A percentile compares a stretch with the other conserved stretches of the same genome.
These are phyloP conservation scores for Zaprionus camerounensis DNA, from an alignment of 1,140 invertebrate species.

Conservation along the genomic window DNA sequence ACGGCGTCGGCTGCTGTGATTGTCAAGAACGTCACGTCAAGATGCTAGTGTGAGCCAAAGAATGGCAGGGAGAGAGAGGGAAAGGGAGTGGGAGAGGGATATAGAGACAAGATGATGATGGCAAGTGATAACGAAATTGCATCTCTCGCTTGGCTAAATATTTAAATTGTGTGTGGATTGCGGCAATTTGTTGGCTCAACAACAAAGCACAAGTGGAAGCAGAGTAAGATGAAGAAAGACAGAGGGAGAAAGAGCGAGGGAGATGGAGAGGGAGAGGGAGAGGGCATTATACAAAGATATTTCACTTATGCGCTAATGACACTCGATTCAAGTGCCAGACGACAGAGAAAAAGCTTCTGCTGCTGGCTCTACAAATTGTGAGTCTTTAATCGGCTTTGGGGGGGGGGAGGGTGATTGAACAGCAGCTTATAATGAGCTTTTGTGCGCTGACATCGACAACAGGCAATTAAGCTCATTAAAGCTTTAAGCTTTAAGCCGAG, in stretches of 20 bases:
- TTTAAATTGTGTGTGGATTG: conserved; percentile 53
- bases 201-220: background rate
- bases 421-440: background rate
- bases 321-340: conserved; percentile 5
- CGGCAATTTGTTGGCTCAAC: conserved; percentile 43
- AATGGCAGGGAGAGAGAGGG: conserved; percentile 3
- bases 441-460: background rate
- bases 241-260: background rate
- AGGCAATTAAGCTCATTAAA: conserved; percentile 4
- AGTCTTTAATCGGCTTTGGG: background rate
- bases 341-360: background rate
- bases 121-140: conserved; percentile 62
- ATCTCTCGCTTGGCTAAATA: conserved; percentile 59
- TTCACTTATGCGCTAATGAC: conserved; percentile 9
- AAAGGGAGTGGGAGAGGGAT: background rate
- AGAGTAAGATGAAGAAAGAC: background rate
- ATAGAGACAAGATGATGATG: conserved; percentile 18
- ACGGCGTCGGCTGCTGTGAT: conserved; percentile 40
- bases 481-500: background rate
- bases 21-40: conserved; percentile 7
- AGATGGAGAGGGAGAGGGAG: background rate
- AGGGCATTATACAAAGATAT: background rate
- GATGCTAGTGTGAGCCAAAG: conserved; percentile 18
- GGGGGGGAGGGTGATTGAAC: background rate
- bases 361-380: background rate